phyloP scores from a whole-genome alignment of 2,888 invertebrate genomes.

The Anarsia innoxiella region DNA sequence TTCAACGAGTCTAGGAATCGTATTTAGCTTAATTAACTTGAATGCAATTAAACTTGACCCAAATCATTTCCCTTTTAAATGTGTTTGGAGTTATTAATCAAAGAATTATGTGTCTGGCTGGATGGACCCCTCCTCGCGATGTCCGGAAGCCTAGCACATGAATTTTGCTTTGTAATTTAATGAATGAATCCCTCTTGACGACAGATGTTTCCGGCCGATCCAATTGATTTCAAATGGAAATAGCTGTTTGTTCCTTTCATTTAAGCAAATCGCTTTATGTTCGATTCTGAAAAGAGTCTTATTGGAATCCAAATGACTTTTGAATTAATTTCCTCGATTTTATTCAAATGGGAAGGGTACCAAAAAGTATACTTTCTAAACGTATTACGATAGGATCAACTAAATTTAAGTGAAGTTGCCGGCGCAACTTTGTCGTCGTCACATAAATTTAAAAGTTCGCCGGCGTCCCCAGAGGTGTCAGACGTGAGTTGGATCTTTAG shows the following conservation, averaged over 20 bases:
- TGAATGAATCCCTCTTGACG: constrained; percentile 47
- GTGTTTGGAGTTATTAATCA: constrained; percentile 10
- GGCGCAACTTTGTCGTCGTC: too few relatives aligned
- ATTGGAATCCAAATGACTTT: constrained; percentile 4
- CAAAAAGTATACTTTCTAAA: too few relatives aligned
- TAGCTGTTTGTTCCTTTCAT: constrained; percentile 9
- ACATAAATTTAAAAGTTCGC: constrained; percentile 17
- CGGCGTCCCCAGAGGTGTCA: constrained; percentile 16
- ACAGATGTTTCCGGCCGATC: constrained; percentile 44
- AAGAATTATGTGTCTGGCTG: constrained; percentile 13
- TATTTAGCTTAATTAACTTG: background rate
- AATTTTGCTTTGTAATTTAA: constrained; percentile 36
- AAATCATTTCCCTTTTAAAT: constrained; percentile 4
- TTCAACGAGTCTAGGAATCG: background rate
- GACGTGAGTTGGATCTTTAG: constrained; percentile 16
- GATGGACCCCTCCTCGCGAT: constrained; percentile 8
- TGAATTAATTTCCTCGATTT: too few relatives aligned
- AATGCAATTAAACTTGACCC: constrained; percentile 25
- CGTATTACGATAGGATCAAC: too few relatives aligned
- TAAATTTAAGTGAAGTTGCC: too few relatives aligned
- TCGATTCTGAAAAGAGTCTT: background rate
- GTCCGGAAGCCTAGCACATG: too few relatives aligned
- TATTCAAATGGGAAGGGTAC: too few relatives aligned
- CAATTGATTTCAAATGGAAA: constrained; percentile 33
- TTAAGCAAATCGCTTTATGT: background rate